A percentile compares a stretch with the other conserved stretches of the same genome.
phyloP scores from a whole-genome alignment of 1,140 invertebrate genomes.

The Hylaeus volcanicus region DNA sequence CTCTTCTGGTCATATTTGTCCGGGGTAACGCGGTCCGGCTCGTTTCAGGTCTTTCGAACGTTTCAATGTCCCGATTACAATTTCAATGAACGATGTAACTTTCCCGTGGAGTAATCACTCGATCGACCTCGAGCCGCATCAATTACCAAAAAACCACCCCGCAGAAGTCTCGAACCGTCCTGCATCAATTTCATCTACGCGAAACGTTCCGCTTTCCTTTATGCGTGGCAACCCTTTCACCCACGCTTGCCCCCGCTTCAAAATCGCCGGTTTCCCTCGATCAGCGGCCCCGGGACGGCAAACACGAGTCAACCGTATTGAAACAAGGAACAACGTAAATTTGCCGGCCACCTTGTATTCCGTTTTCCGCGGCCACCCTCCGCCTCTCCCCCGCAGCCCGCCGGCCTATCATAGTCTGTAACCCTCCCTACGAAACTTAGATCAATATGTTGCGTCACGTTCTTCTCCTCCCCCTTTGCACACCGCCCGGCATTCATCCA shows the following conservation, averaged over 20 bases:
- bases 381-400: not conserved
- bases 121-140: not conserved
- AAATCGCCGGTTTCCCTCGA: conserved; percentile 2
- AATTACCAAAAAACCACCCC: not conserved
- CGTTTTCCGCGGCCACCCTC: conserved; percentile 32
- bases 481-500: conserved; percentile 52
- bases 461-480: conserved; percentile 62
- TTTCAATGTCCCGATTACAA: not conserved
- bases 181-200: not conserved
- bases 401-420: conserved; percentile 37
- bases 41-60: not conserved
- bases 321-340: conserved; percentile 55
- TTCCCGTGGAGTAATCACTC: not conserved
- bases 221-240: not conserved
- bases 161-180: not conserved
- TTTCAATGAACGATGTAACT: not conserved
- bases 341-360: conserved; percentile 64
- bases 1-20: not conserved
- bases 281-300: not conserved
- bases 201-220: not conserved
- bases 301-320: conserved; percentile 18
- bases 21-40: not conserved
- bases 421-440: conserved; percentile 72
- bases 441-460: conserved; percentile 80
- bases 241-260: not conserved